Percentiles rank a stretch among this genome's conserved stretches.
Evolutionary conservation across 2,888 invertebrate genomes (phyloP).

Genomic region (Tortricodes alternella): DNA sequence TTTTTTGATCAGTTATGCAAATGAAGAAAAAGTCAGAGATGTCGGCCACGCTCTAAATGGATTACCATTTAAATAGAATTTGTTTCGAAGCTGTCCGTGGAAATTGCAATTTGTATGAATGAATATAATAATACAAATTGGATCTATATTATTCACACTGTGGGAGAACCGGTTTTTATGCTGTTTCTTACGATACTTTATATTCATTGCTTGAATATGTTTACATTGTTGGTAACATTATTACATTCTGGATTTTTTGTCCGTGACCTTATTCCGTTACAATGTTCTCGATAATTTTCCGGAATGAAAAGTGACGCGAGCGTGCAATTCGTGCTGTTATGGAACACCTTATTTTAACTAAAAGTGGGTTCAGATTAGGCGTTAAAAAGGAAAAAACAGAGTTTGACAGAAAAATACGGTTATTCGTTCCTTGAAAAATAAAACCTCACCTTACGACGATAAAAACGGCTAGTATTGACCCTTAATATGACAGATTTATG

Average conservation of each 20-base stretch:
- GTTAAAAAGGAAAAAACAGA: no score
- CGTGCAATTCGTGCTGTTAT: no score
- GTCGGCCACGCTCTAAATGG: constrained; percentile 6
- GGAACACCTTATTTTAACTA: no score
- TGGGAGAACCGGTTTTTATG: background rate
- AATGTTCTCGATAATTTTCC: no score
- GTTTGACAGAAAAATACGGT: no score
- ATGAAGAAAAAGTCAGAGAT: constrained; percentile 24
- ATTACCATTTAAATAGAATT: constrained; percentile 26
- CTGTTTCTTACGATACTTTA: background rate
- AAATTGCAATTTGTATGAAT: background rate
- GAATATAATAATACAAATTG: background rate
- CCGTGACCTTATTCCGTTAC: no score
- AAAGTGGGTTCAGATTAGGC: no score
- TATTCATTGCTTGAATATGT: background rate
- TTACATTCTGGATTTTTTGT: background rate
- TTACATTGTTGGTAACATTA: background rate
- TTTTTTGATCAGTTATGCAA: constrained; percentile 8
- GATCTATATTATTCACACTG: no score
- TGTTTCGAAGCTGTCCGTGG: constrained; percentile 1
- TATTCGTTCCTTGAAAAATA: no score
- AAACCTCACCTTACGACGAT: no score
- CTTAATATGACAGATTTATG: background rate
- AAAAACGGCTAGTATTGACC: no score
- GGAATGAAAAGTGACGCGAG: no score